These are phyloP conservation scores for Laticauda colubrina DNA, from an alignment of 2,113 vertebrate genomes.

Conservation along the genomic window DNA sequence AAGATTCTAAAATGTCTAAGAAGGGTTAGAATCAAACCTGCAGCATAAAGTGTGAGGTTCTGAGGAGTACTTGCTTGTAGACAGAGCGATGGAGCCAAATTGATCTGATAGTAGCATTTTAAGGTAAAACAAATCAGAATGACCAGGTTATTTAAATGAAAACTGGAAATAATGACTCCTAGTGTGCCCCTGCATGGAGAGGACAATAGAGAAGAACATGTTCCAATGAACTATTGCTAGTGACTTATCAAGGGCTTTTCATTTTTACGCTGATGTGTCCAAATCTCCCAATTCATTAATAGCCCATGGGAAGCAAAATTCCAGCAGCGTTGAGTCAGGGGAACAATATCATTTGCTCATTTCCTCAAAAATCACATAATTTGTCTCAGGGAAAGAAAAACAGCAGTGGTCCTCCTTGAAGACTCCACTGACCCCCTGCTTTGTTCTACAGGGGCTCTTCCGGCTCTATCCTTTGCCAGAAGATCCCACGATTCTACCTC, in stretches of 20 bases:
- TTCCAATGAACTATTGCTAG: neutral
- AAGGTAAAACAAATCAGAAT: neutral
- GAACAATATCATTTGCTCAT: neutral
- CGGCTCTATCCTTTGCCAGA: slow-evolving; percentile 70
- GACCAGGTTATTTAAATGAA: neutral
- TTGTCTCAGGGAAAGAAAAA: neutral
- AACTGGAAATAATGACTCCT: neutral
- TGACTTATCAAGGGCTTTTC: neutral
- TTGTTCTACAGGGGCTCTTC: slow-evolving; percentile 67
- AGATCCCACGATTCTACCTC: neutral
- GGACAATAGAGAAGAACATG: neutral
- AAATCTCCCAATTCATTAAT: neutral
- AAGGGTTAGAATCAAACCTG: no score
- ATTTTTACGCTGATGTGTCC: neutral
- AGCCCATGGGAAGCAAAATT: neutral
- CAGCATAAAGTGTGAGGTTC: no score
- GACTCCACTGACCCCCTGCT: neutral
- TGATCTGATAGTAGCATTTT: neutral
- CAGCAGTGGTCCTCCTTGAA: neutral
- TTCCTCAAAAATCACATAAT: neutral
- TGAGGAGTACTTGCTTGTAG: neutral
- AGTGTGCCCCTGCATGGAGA: no score
- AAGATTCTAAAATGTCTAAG: no score
- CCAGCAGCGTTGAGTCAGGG: neutral
- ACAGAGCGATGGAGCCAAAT: neutral